A percentile compares a stretch with the other conserved stretches of the same genome.
Conservation (phyloP, 2,888 invertebrate species). For the Octonoba sinensis region DNA sequence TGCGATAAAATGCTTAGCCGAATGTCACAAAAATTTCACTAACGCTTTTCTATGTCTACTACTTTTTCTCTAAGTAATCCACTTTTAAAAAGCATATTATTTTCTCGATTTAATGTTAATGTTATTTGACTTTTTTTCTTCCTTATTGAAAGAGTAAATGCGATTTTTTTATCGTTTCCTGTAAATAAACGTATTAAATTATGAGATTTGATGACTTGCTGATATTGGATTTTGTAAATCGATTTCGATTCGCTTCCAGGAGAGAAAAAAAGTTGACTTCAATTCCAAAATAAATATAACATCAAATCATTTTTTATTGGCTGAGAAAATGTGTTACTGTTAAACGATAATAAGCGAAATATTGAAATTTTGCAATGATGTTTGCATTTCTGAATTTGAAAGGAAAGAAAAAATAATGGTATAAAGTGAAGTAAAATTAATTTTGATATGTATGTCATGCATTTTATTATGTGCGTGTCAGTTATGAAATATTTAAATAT, state of each 20-base stretch:
- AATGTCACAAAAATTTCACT: too few species aligned
- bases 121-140: background rate
- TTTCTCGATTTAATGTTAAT: slow-evolving; percentile 32
- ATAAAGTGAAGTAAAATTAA: too few species aligned
- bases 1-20: too few species aligned
- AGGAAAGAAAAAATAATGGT: too few species aligned
- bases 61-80: slow-evolving; percentile 41
- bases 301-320: slow-evolving; percentile 6
- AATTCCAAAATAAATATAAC: slow-evolving; percentile 44
- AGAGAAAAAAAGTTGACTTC: slow-evolving; percentile 31
- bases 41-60: too few species aligned
- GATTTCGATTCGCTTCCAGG: slow-evolving; percentile 22
- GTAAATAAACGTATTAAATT: slow-evolving; percentile 40
- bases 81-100: slow-evolving; percentile 43
- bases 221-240: slow-evolving; percentile 56
- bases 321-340: background rate
- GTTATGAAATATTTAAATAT: too few species aligned
- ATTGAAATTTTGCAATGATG: too few species aligned
- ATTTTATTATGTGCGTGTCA: too few species aligned
- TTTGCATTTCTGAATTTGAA: too few species aligned
- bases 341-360: too few species aligned
- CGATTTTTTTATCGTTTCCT: slow-evolving; percentile 18
- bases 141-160: background rate
- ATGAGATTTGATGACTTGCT: slow-evolving; percentile 31
- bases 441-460: too few species aligned